A percentile compares a stretch with the other conserved stretches of the same genome.
These are phyloP conservation scores for Sander vitreus DNA, from an alignment of 2,113 vertebrate species.

Conservation along the genomic window DNA sequence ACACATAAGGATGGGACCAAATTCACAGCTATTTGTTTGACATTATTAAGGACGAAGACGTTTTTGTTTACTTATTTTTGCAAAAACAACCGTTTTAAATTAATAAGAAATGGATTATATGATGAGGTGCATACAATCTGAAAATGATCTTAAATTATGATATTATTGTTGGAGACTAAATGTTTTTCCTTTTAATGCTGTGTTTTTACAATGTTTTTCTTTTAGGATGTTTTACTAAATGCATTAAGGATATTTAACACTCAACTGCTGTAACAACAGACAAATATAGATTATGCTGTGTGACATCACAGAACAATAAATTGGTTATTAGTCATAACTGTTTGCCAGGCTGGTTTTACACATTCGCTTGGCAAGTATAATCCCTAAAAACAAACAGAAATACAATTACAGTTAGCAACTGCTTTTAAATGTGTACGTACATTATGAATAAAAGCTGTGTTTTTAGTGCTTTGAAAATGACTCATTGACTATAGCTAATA, in stretches of 20 bases:
- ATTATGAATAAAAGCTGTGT: conserved; percentile 27
- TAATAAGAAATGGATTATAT: conserved; percentile 67
- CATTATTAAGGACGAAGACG: not conserved
- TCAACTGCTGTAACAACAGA: not conserved
- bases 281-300: conserved; percentile 1
- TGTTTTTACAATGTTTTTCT: conserved; percentile 18
- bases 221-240: conserved; percentile 44
- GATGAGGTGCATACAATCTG: conserved; percentile 47
- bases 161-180: conserved; percentile 20
- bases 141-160: conserved; percentile 40
- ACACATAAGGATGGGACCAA: not conserved
- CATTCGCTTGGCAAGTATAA: conserved; percentile 4
- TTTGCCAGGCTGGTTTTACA: conserved; percentile 16
- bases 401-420: conserved; percentile 9
- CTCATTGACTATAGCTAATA: conserved; percentile 25
- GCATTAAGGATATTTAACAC: conserved; percentile 32
- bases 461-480: conserved; percentile 42
- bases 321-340: conserved; percentile 16
- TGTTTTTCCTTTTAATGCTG: conserved; percentile 42
- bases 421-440: conserved; percentile 23
- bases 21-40: conserved; percentile 25
- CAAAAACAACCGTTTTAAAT: conserved; percentile 67
- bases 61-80: conserved; percentile 63
- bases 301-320: conserved; percentile 30
- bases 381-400: conserved; percentile 36